Percentiles rank a stretch among this genome's conserved stretches.
These are phyloP conservation scores for Actinostola sp. DNA, from an alignment of 92 coral and sea anemone species.

Conservation along the genomic window DNA sequence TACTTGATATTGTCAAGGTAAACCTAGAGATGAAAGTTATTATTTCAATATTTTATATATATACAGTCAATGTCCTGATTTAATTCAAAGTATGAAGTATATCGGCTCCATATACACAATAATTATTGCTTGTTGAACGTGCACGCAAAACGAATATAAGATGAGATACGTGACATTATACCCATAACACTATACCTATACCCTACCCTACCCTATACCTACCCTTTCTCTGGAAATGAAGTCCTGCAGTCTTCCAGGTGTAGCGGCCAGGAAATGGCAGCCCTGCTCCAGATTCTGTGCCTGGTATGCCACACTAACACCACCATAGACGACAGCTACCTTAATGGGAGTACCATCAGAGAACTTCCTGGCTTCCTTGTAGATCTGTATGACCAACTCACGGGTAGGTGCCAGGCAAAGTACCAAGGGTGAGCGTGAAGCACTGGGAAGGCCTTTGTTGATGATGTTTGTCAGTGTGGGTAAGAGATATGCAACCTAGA, in stretches of 20 bases:
- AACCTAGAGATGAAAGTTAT: slow-evolving; percentile 51
- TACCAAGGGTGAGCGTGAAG: slow-evolving; percentile 83
- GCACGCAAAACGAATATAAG: too few species aligned
- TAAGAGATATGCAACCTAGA: slow-evolving; percentile 83
- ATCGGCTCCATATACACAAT: too few species aligned
- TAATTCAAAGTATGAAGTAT: too few species aligned
- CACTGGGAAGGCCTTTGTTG: slow-evolving; percentile 67
- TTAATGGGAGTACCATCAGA: slow-evolving; percentile 79
- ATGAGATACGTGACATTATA: too few species aligned
- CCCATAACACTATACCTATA: too few species aligned
- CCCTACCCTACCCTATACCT: too few species aligned
- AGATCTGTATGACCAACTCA: slow-evolving; percentile 90
- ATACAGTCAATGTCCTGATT: neutral
- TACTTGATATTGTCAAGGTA: slow-evolving; percentile 73
- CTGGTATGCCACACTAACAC: slow-evolving; percentile 90
- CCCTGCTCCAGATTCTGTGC: slow-evolving; percentile 68
- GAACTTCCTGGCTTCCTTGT: slow-evolving; percentile 81
- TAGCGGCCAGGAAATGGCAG: slow-evolving; percentile 89
- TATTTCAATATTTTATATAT: too few species aligned
- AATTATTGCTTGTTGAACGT: too few species aligned
- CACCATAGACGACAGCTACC: slow-evolving; percentile 90
- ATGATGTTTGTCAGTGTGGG: slow-evolving; percentile 87
- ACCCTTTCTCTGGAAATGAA: slow-evolving; percentile 79
- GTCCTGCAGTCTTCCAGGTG: slow-evolving; percentile 94
- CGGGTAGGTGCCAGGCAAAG: slow-evolving; percentile 95